Conservation (phyloP, 2,113 vertebrate species). For the Mungos mungo region DNA sequence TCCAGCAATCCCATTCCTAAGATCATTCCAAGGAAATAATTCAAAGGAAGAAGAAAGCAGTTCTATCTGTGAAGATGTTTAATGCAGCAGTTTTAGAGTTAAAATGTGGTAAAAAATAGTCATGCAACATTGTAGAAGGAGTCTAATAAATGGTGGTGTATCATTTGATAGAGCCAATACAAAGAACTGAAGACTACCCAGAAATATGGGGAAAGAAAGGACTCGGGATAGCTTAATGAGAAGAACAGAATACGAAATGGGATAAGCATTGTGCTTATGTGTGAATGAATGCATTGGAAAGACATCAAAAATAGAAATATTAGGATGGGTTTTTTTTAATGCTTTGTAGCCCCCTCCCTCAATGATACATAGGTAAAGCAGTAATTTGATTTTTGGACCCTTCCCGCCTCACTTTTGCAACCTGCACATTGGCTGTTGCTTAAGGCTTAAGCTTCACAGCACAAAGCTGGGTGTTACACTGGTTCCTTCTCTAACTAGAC, state of each 20-base stretch:
- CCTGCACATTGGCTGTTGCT: neutral
- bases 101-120: neutral
- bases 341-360: neutral
- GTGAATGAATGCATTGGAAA: neutral
- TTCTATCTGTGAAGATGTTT: neutral
- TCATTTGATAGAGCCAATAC: neutral
- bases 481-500: neutral
- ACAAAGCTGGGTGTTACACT: neutral
- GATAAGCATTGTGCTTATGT: neutral
- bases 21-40: neutral
- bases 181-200: neutral
- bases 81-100: neutral
- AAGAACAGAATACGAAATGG: neutral
- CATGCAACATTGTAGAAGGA: neutral
- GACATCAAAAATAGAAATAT: neutral
- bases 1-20: neutral
- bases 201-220: neutral
- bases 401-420: neutral
- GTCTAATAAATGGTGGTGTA: neutral
- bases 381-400: neutral
- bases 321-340: neutral
- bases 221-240: neutral
- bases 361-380: neutral
- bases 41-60: conserved; percentile 7
- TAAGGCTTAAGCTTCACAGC: neutral